These are phyloP conservation scores for Calameuta idolon DNA, from an alignment of 2,888 invertebrate genomes.

Conservation along the genomic window DNA sequence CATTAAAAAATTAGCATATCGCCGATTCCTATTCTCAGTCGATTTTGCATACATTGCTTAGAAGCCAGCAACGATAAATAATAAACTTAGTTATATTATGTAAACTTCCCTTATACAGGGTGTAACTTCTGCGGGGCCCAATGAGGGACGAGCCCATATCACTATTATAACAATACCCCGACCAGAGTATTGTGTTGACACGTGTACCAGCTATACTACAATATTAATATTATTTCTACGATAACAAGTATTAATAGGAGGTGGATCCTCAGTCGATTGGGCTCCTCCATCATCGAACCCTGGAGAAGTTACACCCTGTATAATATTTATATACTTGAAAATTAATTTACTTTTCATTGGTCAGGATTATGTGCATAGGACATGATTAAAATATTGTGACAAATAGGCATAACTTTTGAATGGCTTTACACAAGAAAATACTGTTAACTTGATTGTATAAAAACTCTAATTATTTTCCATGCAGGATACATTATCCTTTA, in stretches of 20 bases:
- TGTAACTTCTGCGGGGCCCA: too few relatives aligned
- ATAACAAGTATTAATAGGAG: too few relatives aligned
- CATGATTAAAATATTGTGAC: background rate
- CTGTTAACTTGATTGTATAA: background rate
- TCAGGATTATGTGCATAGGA: background rate
- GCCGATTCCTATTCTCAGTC: too few relatives aligned
- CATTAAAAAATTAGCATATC: too few relatives aligned
- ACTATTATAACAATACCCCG: too few relatives aligned
- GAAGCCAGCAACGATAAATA: background rate
- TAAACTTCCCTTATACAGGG: background rate
- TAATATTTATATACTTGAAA: background rate
- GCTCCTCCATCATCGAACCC: too few relatives aligned
- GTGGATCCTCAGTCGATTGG: too few relatives aligned
- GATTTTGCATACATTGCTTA: background rate
- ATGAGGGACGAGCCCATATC: too few relatives aligned
- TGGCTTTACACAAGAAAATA: background rate
- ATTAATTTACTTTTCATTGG: background rate
- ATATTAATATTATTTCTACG: too few relatives aligned
- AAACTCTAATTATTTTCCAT: background rate
- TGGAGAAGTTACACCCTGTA: too few relatives aligned
- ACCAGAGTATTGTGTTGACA: too few relatives aligned
- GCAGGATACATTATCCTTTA: background rate
- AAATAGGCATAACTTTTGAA: background rate
- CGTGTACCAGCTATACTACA: too few relatives aligned
- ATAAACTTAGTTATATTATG: background rate